phyloP scores from a whole-genome alignment of 2,888 invertebrate genomes.

The Asteroscopus sphinx region DNA sequence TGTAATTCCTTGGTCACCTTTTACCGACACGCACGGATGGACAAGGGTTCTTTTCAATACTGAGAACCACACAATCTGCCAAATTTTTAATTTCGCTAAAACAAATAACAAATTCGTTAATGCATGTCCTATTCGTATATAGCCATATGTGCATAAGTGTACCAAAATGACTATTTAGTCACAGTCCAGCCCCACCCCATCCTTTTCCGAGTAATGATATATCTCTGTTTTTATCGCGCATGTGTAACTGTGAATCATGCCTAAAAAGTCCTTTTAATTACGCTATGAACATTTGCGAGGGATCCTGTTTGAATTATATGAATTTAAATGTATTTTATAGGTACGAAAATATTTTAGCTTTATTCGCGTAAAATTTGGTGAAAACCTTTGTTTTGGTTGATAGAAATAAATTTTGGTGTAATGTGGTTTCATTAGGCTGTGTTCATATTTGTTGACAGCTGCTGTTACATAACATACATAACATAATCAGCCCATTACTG shows the following conservation, averaged over 20 bases:
- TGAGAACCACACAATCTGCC: neutral
- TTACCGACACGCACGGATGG: too few relatives aligned
- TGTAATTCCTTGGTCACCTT: too few relatives aligned
- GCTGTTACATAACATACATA: too few relatives aligned
- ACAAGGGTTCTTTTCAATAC: too few relatives aligned
- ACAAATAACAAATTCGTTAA: conserved; percentile 48
- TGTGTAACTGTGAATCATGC: conserved; percentile 59
- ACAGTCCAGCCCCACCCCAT: conserved; percentile 40
- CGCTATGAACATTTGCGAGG: conserved; percentile 49
- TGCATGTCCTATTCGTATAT: conserved; percentile 50
- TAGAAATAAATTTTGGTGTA: neutral
- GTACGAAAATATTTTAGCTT: conserved; percentile 32
- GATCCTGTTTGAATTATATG: conserved; percentile 46
- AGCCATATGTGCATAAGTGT: conserved; percentile 48
- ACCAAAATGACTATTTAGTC: conserved; percentile 60
- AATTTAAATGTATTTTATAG: conserved; percentile 44
- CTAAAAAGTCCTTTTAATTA: conserved; percentile 59
- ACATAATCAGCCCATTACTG: too few relatives aligned
- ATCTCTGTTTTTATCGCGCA: conserved; percentile 63
- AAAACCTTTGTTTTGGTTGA: conserved; percentile 1
- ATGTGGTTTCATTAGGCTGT: neutral
- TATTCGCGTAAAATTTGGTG: conserved; percentile 3
- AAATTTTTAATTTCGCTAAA: conserved; percentile 52
- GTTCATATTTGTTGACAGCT: too few relatives aligned
- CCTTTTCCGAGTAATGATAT: conserved; percentile 59